Evolutionary conservation across 1,140 invertebrate species (phyloP), one percentile per base, ranked within the genome.

Genomic region (Drosophila lini): DNA sequence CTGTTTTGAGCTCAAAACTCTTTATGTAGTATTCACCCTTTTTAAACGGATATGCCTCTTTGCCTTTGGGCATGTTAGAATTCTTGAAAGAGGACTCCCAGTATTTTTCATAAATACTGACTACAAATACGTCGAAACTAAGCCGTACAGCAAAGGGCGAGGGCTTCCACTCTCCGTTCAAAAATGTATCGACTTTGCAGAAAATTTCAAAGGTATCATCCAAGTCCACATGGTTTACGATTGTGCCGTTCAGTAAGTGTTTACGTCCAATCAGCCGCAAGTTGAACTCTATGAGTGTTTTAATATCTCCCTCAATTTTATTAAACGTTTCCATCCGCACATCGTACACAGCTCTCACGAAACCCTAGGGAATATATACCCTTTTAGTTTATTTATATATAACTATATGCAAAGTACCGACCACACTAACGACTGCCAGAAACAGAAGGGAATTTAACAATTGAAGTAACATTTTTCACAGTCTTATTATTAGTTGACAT

Each of bases 101-200:
- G 19, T 22, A 38, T 38, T 0, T 53, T 3, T 3, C 13, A 36
- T 22, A 53, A 25, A 53, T 10, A 10, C 0, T 3, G 4, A 3
- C 10, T 13, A 53, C n/a, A 5, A 38, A 38, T 5, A 1, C 0
- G 32, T 32, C 22, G 2, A 15, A 0, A 5, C 9, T 36, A 0
- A 11, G 1, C 3, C 3, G 32, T 25, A 2, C 4, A 15, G 0
- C 15, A 1, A 53, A 8, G 13, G 13, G 8, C 5, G 19, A 3
- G 7, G 7, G 4, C 13, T 53, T 53, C 52, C 52, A 53, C 16
- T 53, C 34, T 22, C 52, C 52, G 13, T 53, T 53, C 0, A 22
- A 7, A n/a, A 36, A 10, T n/a, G 1, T 0, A 3, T 19, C 19
- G 1, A 38, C 0, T 0, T 3, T 0, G 1, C 1, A 9, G 19